phyloP scores from a whole-genome alignment of 2,113 vertebrate genomes.

The Oncorhynchus masou region DNA sequence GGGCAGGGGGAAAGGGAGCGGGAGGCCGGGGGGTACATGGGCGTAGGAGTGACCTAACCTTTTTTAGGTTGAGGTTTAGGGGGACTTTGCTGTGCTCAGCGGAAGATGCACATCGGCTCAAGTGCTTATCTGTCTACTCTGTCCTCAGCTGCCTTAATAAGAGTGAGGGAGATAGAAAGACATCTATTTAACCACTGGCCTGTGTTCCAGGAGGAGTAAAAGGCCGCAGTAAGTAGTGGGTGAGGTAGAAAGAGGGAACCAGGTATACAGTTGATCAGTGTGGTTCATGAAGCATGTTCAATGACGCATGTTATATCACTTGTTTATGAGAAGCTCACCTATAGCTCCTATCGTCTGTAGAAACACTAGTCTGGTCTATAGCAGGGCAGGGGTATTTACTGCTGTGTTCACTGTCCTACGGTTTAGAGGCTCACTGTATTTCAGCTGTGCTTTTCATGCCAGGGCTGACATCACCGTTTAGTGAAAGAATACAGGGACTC shows the following conservation, averaged over 20 bases:
- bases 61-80: constrained; percentile 50
- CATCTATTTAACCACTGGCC: too few species aligned
- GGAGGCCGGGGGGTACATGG: constrained; percentile 55
- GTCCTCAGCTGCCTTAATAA: constrained; percentile 48
- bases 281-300: neutral
- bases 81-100: constrained; percentile 81
- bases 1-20: constrained; percentile 42
- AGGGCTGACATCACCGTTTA: neutral
- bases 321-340: neutral
- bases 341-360: neutral
- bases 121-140: constrained; percentile 64
- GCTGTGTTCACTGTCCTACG: neutral
- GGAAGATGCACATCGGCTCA: constrained; percentile 73
- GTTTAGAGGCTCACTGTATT: neutral
- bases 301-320: neutral
- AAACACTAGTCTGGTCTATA: neutral
- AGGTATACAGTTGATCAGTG: neutral
- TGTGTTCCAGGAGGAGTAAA: too few species aligned
- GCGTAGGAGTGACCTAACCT: constrained; percentile 60
- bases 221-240: too few species aligned
- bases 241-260: too few species aligned
- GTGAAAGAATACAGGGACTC: too few species aligned
- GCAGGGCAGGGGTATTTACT: neutral
- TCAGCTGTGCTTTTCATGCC: neutral
- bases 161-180: constrained; percentile 4